Conservation (phyloP, 1,140 invertebrate genomes). For the Frieseomelitta varia region DNA sequence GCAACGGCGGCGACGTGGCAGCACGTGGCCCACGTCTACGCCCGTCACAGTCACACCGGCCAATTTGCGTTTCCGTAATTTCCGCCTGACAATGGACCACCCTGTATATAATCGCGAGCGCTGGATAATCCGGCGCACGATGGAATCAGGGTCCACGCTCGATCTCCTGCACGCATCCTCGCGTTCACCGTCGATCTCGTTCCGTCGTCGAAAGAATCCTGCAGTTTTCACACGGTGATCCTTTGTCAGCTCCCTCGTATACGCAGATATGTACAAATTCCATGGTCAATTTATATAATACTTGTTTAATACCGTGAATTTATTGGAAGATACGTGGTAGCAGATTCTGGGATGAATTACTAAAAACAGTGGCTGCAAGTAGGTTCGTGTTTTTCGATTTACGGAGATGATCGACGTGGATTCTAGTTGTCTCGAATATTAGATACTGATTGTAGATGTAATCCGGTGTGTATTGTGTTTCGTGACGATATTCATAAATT, state of each 20-base stretch:
- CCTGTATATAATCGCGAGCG: constrained; percentile 39
- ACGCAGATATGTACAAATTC: no score
- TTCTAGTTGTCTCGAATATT: no score
- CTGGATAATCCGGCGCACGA: constrained; percentile 62
- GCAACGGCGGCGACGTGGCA: constrained; percentile 57
- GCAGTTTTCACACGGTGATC: constrained; percentile 6
- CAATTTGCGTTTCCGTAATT: constrained; percentile 82
- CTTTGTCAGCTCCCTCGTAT: not conserved
- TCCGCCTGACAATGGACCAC: constrained; percentile 75
- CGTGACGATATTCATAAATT: no score
- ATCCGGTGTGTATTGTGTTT: no score
- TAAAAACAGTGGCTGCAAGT: no score
- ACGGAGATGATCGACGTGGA: no score
- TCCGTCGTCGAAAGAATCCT: not conserved
- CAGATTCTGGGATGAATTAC: no score
- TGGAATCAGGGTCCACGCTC: constrained; percentile 32
- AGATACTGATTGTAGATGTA: no score
- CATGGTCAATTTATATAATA: no score
- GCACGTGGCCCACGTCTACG: constrained; percentile 80
- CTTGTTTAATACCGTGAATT: no score
- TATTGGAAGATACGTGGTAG: no score
- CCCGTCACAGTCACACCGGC: constrained; percentile 80
- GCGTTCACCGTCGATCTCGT: not conserved
- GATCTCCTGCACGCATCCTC: constrained; percentile 32
- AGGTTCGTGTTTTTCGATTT: no score